Percentiles rank a stretch among this genome's conserved stretches.
Evolutionary conservation across 2,888 invertebrate species (phyloP).

Genomic region (Anagyrus pseudococci): DNA sequence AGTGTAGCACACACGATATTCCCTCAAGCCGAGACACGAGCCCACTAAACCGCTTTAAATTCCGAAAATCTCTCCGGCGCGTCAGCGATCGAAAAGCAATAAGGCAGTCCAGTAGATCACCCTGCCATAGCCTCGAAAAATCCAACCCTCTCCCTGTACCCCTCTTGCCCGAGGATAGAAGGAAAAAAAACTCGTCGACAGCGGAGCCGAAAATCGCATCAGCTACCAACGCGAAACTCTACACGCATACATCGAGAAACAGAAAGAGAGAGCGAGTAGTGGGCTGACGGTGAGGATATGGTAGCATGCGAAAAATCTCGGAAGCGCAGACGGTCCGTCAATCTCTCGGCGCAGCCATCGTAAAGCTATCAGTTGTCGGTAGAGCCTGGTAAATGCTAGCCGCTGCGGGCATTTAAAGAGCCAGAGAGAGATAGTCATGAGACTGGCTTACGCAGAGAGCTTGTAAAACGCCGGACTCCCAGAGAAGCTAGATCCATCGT

Average conservation of each 20-base stretch:
- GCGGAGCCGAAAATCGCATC: background rate
- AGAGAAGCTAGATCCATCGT: too few species aligned
- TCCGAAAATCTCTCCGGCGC: slow-evolving; percentile 2
- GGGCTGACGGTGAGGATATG: too few species aligned
- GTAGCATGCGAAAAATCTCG: background rate
- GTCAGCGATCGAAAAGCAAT: slow-evolving; percentile 36
- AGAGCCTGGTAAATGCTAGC: slow-evolving; percentile 20
- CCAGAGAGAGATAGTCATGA: too few species aligned
- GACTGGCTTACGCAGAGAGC: too few species aligned
- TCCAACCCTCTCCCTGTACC: too few species aligned
- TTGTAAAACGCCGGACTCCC: background rate
- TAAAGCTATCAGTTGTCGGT: slow-evolving; percentile 50
- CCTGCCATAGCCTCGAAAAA: background rate
- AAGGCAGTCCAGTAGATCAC: slow-evolving; percentile 27
- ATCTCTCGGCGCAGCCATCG: slow-evolving; percentile 54
- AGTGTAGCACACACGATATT: too few species aligned
- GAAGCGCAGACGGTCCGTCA: slow-evolving; percentile 55
- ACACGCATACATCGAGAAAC: background rate
- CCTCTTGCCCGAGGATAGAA: too few species aligned
- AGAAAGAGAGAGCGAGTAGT: too few species aligned
- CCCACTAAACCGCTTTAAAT: slow-evolving; percentile 2
- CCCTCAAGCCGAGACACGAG: too few species aligned
- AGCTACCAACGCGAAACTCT: slow-evolving; percentile 11
- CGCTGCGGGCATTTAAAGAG: background rate
- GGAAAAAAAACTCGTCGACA: too few species aligned